Evolutionary conservation across 2,113 vertebrate genomes (phyloP), one percentile per base, ranked within the genome.

Genomic region (Corvus cornix): DNA sequence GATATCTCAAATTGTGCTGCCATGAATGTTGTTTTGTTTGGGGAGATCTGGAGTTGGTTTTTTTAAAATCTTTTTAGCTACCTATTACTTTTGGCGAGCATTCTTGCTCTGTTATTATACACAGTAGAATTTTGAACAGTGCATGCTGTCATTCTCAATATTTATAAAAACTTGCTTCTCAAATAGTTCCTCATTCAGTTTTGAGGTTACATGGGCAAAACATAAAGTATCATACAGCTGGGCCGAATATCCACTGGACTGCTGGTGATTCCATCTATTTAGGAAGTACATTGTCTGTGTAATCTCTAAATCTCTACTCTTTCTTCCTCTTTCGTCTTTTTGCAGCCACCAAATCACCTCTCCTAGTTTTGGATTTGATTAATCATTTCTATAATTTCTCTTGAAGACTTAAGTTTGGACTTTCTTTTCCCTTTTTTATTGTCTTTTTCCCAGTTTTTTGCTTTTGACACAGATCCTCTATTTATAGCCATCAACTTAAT

Each of bases 1-100:
- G 68, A 89, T 90, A 75, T 81, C 58, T 87, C 66, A 75, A 17
- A 37, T 30, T 76, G 51, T 94, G 52, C 76, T 96, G 67, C n/a
- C 67, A 90, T 49, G 18, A 69, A 33, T 77, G 37, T 55, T 93
- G 22, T 62, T 89, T 69, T 60, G 33, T 49, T 87, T 75, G 48
- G 18, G 33, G 16, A 0, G 4, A 49, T 72, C 70, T 44, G 2
- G 33, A 7, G 10, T 21, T 30, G 1, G 0, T 0, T 11, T 78
- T 64, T 81, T 37, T 53, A 43, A 59, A 37, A 41, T 46, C 30
- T 59, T 82, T 93, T 93, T 74, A 17, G 23, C 44, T 80, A 63
- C n/a, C 17, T 82, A 4, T 52, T 81, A 39, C 19, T 94, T 77
- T 33, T 8, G 19, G 58, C 91, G 67, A 92, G 31, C 37, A 70